phyloP scores from a whole-genome alignment of 2,888 invertebrate genomes.

The Caenorhabditis becei region DNA sequence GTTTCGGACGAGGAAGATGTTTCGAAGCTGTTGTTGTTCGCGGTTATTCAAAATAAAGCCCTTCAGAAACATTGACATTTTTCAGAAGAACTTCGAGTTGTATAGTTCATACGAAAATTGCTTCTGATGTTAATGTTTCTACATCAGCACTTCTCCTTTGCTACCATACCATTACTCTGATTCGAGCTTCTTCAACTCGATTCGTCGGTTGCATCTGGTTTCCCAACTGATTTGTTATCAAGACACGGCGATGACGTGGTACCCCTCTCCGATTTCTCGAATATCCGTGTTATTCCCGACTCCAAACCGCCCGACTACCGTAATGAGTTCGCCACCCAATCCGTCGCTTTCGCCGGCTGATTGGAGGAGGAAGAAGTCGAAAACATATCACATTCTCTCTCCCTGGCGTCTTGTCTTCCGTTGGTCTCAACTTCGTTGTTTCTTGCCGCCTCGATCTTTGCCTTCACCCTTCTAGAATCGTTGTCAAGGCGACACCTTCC shows the following conservation, averaged over 20 bases:
- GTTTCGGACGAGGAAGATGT: no score
- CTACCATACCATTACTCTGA: no score
- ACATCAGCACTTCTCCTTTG: no score
- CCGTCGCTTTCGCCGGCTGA: constrained; percentile 4
- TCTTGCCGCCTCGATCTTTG: constrained; percentile 10
- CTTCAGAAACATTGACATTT: no score
- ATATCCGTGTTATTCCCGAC: constrained; percentile 15
- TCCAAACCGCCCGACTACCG: constrained; percentile 11
- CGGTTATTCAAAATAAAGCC: no score
- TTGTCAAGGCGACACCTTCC: constrained; percentile 42
- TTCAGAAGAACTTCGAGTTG: no score
- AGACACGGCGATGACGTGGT: background rate
- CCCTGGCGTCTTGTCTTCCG: background rate
- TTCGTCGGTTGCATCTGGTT: no score
- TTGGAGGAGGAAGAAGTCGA: background rate
- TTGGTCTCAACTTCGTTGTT: background rate
- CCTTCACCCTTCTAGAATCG: constrained; percentile 6
- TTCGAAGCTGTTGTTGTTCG: no score
- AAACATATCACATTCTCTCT: constrained; percentile 1
- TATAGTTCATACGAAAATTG: no score
- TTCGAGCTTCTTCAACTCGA: no score
- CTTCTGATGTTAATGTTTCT: no score
- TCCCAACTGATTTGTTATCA: background rate
- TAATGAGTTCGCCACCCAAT: constrained; percentile 7
- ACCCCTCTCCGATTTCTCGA: constrained; percentile 1